Percentiles rank a stretch among this genome's conserved stretches.
Evolutionary conservation across 2,113 vertebrate genomes (phyloP).

Genomic region (Smithornis capensis): DNA sequence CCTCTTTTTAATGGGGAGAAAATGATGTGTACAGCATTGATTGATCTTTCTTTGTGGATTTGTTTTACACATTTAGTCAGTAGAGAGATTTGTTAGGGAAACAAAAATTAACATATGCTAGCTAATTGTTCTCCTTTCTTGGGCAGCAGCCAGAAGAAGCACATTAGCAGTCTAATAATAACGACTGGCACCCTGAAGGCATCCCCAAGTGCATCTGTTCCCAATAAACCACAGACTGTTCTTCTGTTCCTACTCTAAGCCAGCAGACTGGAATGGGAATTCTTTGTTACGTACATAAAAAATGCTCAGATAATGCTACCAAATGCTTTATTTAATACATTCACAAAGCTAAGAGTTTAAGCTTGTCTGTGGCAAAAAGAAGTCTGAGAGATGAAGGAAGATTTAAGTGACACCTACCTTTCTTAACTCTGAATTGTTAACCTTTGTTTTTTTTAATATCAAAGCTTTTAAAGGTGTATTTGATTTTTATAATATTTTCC

Average conservation of each 20-base stretch:
- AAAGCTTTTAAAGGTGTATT: not conserved
- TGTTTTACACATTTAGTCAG: conserved; percentile 89
- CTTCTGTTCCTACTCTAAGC: conserved; percentile 79
- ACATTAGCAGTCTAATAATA: conserved; percentile 88
- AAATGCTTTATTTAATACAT: conserved; percentile 77
- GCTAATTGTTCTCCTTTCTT: conserved; percentile 91
- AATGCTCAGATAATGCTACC: conserved; percentile 79
- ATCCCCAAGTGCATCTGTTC: conserved; percentile 87
- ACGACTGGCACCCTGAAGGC: conserved; percentile 86
- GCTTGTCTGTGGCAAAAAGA: conserved; percentile 54
- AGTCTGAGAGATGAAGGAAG: conserved; percentile 50
- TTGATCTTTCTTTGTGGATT: conserved; percentile 90
- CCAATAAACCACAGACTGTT: conserved; percentile 88
- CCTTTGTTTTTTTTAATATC: conserved; percentile 12
- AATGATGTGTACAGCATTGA: conserved; percentile 85
- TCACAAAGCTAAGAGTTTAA: conserved; percentile 73
- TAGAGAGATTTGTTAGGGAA: conserved; percentile 90
- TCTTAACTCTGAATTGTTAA: not conserved
- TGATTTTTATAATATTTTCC: not conserved
- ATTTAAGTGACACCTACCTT: conserved; percentile 2
- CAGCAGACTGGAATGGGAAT: conserved; percentile 80
- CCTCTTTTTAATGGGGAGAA: conserved; percentile 83
- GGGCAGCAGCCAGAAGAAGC: conserved; percentile 85
- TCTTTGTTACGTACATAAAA: conserved; percentile 85
- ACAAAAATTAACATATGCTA: conserved; percentile 92